Base-by-base conservation (phyloP, 1,140 invertebrate species). In the Tetramorium parvispinum region DNA sequence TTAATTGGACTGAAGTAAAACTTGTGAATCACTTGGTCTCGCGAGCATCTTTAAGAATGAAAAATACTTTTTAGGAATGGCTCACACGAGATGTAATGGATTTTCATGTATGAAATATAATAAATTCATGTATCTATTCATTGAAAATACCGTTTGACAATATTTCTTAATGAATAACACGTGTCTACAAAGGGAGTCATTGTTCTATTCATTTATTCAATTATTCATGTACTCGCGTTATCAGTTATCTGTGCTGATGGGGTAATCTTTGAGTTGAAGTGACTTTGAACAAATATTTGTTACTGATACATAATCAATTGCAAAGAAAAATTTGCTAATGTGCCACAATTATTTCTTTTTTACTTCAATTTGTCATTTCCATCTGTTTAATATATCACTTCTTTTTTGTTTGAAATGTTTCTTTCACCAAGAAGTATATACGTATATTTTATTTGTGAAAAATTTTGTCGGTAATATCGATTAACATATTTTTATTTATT, bases 271-370 rank as follows among this genome's bases (percentile, higher is more conserved):
- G 0, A 4, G 2, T 68, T 46, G 40, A 6, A 5, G 11, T 16
- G 16, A 57, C 10, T 57, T 57, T 46, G 5, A 46, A 78, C 27
- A 78, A 78, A 65, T 78, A 65, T 18, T 78, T 78, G 18, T 32
- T 1, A 16, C 24, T 49, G 46, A 37, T 37, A 61, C 55, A 16
- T 78, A 46, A 78, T 65, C 6, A 27, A 27, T 55, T 13, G 16
- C 8, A n/a, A 32, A 13, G 11, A 46, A 46, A 77, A 18, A 27
- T 1, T 77, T 61, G 11, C 3, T 13, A 18, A n/a, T 24, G 37
- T 3, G 3, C n/a, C 32, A 16, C 8, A 63, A 63, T 13, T 77
- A 43, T 40, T 59, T 18, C 16, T 16, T 59, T 16, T 59, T 21
- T 16, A 27, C 11, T 57, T 2, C 0, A 10, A 55, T 21, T 37